These are phyloP conservation scores for Callionymus lyra DNA, from an alignment of 2,113 vertebrate genomes.

Conservation along the genomic window DNA sequence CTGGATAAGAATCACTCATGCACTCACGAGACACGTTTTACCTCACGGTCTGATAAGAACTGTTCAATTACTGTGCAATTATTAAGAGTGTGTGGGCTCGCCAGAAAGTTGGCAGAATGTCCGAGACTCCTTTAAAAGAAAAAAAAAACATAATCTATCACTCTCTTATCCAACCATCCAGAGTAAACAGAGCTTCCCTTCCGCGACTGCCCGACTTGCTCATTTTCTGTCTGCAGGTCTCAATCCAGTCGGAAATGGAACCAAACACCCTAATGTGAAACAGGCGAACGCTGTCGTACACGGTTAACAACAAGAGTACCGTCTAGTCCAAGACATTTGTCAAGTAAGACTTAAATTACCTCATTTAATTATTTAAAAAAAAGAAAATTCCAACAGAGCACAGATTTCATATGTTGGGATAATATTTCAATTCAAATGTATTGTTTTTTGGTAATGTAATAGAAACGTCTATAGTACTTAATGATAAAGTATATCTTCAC, in stretches of 20 bases:
- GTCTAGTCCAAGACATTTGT: conserved; percentile 7
- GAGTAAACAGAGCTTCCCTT: too few species aligned
- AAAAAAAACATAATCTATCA: too few species aligned
- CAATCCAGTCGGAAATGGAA: conserved; percentile 14
- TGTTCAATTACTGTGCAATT: conserved; percentile 44
- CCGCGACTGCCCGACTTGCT: background rate
- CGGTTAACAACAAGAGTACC: conserved; percentile 10
- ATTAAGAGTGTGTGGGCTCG: conserved; percentile 5
- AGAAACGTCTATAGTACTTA: too few species aligned
- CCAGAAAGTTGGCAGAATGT: background rate
- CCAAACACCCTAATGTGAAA: conserved; percentile 8
- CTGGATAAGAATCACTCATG: conserved; percentile 50
- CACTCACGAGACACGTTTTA: conserved; percentile 3
- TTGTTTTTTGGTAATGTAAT: too few species aligned
- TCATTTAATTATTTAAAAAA: too few species aligned
- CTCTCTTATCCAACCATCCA: too few species aligned
- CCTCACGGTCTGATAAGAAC: conserved; percentile 32
- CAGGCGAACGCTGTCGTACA: conserved; percentile 6
- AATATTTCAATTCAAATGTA: too few species aligned
- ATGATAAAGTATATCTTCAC: too few species aligned
- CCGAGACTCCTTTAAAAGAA: too few species aligned
- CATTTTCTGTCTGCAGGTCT: conserved; percentile 10
- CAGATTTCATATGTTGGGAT: too few species aligned
- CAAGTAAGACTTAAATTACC: conserved; percentile 9
- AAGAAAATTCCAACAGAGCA: too few species aligned